A percentile compares a stretch with the other conserved stretches of the same genome.
These are phyloP conservation scores for Cheirogaleus medius DNA, from an alignment of 2,113 vertebrate species.

Conservation along the genomic window DNA sequence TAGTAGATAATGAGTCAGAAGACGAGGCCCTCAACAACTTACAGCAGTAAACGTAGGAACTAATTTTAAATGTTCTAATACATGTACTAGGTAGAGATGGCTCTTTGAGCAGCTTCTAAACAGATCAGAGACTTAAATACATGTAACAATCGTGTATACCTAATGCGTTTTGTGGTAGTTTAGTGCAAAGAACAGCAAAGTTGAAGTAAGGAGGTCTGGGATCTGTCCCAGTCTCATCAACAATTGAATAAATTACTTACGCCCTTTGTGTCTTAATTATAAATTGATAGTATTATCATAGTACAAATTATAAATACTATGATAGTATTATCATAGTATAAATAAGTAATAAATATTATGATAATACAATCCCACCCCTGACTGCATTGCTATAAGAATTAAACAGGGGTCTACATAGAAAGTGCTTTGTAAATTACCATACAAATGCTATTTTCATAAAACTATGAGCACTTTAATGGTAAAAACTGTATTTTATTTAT, in stretches of 20 bases:
- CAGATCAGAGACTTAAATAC: not conserved
- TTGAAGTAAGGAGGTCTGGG: not conserved
- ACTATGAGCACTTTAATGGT: not conserved
- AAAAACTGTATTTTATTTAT: not conserved
- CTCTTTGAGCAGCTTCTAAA: not conserved
- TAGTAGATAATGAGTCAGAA: not conserved
- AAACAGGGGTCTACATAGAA: not conserved
- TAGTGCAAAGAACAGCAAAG: not conserved
- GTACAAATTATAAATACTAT: no score
- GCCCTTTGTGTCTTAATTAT: not conserved
- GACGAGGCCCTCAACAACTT: not conserved
- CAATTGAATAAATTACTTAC: not conserved
- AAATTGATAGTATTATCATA: not conserved
- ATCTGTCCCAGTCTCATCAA: not conserved
- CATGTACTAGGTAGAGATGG: not conserved
- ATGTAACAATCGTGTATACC: not conserved
- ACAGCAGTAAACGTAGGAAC: not conserved
- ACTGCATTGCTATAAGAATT: not conserved
- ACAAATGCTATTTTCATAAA: not conserved
- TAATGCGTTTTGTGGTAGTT: not conserved
- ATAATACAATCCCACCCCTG: not conserved
- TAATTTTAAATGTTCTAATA: not conserved
- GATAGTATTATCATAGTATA: no score
- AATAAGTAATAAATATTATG: not conserved
- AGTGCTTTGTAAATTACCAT: not conserved